These are phyloP conservation scores for Antennarius maculatus DNA, from an alignment of 2,797 vertebrate species.

Conservation along the genomic window DNA sequence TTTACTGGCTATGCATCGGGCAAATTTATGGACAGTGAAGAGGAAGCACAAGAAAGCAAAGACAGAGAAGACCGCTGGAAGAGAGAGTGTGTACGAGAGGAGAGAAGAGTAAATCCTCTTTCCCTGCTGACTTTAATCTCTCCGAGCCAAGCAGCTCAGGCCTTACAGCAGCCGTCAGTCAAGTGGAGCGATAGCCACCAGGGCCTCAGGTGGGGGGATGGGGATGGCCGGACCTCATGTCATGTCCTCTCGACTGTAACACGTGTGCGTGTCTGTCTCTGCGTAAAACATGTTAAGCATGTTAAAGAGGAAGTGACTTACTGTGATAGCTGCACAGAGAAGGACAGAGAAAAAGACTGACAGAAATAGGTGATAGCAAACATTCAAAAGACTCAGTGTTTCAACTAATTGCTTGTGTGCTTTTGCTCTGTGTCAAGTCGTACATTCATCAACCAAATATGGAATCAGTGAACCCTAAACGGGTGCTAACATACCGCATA, in stretches of 20 bases:
- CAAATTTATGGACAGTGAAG: conserved; percentile 16
- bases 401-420: no score
- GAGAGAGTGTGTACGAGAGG: conserved; percentile 24
- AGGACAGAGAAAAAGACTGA: not conserved
- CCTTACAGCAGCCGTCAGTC: conserved; percentile 67
- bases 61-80: conserved; percentile 34
- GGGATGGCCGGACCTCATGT: conserved; percentile 23
- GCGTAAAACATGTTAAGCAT: conserved; percentile 16
- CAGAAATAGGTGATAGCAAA: not conserved
- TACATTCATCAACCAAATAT: no score
- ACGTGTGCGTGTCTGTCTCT: conserved; percentile 5
- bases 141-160: conserved; percentile 60
- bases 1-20: not conserved
- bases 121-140: conserved; percentile 77
- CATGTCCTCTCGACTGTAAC: conserved; percentile 11
- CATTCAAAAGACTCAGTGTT: not conserved
- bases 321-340: not conserved
- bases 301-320: conserved; percentile 32
- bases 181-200: conserved; percentile 53
- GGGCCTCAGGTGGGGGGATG: conserved; percentile 50
- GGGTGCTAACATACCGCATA: no score
- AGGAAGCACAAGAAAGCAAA: conserved; percentile 29
- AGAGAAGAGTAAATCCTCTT: conserved; percentile 78
- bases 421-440: no score
- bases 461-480: no score